Evolutionary conservation across 2,113 vertebrate genomes (phyloP).

Genomic region (Rhea americana): DNA sequence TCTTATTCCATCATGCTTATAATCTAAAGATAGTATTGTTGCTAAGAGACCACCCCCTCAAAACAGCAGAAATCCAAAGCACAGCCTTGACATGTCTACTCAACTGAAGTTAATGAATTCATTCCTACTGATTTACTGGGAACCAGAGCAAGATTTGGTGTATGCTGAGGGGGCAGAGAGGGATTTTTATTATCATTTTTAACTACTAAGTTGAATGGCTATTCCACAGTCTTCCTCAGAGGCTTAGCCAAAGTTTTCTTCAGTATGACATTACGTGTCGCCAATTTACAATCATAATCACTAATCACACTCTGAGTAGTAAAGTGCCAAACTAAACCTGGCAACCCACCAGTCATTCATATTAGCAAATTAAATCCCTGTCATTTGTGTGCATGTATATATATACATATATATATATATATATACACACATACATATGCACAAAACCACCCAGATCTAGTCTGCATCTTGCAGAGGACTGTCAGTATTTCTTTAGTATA

Average conservation of each 20-base stretch:
- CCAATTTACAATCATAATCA: not conserved
- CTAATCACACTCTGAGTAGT: not conserved
- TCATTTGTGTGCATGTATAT: not conserved
- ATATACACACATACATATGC: not conserved
- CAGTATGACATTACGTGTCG: not conserved
- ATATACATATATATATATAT: not conserved
- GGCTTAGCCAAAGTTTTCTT: not conserved
- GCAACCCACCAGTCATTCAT: not conserved
- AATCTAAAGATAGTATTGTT: slow-evolving; percentile 56
- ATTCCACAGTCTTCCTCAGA: not conserved
- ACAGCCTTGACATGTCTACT: slow-evolving; percentile 20
- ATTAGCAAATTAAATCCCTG: not conserved
- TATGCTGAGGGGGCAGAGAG: not conserved
- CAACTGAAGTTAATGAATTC: slow-evolving; percentile 41
- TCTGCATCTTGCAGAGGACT: too few species aligned
- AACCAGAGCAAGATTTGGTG: not conserved
- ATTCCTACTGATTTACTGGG: slow-evolving; percentile 2
- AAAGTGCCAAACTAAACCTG: not conserved
- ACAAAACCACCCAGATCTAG: not conserved
- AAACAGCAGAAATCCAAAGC: slow-evolving; percentile 11
- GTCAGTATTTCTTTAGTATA: not conserved
- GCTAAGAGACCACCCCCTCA: slow-evolving; percentile 52
- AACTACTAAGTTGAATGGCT: not conserved
- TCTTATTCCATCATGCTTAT: slow-evolving; percentile 28
- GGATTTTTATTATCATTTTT: not conserved